Base-by-base conservation (phyloP, 92 coral and sea anemone species). In the Phymanthus crucifer region DNA sequence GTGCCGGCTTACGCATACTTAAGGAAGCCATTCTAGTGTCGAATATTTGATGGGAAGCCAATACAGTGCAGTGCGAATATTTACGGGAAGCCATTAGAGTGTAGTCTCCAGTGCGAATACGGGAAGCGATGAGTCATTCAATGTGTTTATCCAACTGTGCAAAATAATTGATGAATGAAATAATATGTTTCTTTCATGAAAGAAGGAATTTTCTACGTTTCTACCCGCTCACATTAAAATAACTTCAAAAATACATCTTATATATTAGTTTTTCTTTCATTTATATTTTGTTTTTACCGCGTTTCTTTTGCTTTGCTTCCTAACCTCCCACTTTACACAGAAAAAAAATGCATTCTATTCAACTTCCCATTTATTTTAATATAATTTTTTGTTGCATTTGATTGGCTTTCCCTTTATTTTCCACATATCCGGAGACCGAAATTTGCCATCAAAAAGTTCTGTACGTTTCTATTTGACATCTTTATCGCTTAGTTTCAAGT, bases 61-160 rank as follows among this genome's bases (percentile, higher is more conserved):
- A n/a, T n/a, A n/a, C n/a, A n/a, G n/a, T n/a, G n/a, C n/a, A n/a
- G n/a, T n/a, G n/a, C n/a, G n/a, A n/a, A 38, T 61, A 6, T 8
- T 61, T 24, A 29, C 34, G 68, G 64, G 68, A 61, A 61, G 68
- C 68, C 68, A 61, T 29, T 61, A 18, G 29, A 26, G 36, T 61
- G 68, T n/a, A n/a, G n/a, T n/a, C n/a, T n/a, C n/a, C n/a, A n/a
- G n/a, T n/a, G n/a, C 64, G 64, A 54, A 21, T 54, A 21, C 8
- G 64, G n/a, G 2, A 8, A 21, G 64, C n/a, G 31, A 54, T 54
- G 64, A 54, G 27, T 54, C 64, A 21, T 54, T 61, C 5, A 61
- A 61, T 61, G 32, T 2, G 29, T 27, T 61, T 61, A 33, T 26
- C 34, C 68, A 12, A 61, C 68, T 54, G 64, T 54, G 64, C 2